Evolutionary conservation across 2,113 vertebrate species (phyloP).

Genomic region (Callionymus lyra): DNA sequence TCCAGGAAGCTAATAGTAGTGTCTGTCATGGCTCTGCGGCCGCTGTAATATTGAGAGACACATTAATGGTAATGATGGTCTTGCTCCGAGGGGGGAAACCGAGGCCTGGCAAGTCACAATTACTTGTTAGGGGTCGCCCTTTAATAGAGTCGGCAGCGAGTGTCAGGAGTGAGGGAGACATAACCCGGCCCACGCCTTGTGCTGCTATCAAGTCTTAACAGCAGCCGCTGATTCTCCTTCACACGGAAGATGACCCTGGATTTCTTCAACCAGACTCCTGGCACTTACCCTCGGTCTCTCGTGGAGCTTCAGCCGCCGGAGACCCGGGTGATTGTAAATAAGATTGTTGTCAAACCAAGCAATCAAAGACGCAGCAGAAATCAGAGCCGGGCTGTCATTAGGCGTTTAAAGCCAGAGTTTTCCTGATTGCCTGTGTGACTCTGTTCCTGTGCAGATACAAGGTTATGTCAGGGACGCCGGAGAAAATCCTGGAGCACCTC

Average conservation of each 20-base stretch:
- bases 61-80: slow-evolving; percentile 51
- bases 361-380: slow-evolving; percentile 20
- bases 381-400: slow-evolving; percentile 18
- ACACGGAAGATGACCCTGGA: slow-evolving; percentile 21
- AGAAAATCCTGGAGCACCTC: slow-evolving; percentile 98
- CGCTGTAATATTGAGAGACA: slow-evolving; percentile 41
- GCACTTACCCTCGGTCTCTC: slow-evolving; percentile 27
- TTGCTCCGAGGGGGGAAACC: slow-evolving; percentile 17
- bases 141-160: slow-evolving; percentile 49
- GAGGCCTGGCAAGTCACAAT: slow-evolving; percentile 45
- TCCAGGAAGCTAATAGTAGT: slow-evolving; percentile 21
- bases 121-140: slow-evolving; percentile 40
- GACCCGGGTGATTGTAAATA: slow-evolving; percentile 47
- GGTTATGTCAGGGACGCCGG: slow-evolving; percentile 94
- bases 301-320: slow-evolving; percentile 30
- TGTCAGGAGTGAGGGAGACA: slow-evolving; percentile 36
- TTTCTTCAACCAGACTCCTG: slow-evolving; percentile 19
- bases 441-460: slow-evolving; percentile 74
- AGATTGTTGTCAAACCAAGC: slow-evolving; percentile 50
- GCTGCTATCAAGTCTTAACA: slow-evolving; percentile 35
- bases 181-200: slow-evolving; percentile 15
- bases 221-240: slow-evolving; percentile 36
- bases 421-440: slow-evolving; percentile 48
- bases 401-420: slow-evolving; percentile 30
- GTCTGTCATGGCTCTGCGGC: slow-evolving; percentile 28